Base-by-base conservation (phyloP, 2,888 invertebrate genomes). In the Watsonalla cultraria region DNA sequence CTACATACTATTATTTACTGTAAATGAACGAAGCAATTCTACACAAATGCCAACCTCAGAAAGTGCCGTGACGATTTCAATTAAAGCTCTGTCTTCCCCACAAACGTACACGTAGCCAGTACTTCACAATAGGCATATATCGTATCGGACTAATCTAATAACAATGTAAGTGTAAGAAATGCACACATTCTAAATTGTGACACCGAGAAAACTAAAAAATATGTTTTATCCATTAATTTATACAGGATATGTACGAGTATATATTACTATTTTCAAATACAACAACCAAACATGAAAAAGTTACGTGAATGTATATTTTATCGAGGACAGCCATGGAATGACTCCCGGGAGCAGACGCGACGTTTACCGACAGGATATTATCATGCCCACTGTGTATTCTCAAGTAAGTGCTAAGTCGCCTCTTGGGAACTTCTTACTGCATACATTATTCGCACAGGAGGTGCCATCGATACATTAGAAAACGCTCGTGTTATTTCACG, bases 241-340 rank as follows among this genome's bases (percentile, higher is more conserved):
- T 24, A 24, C 4, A 24, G 24, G 24, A 24, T n/a, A n/a, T n/a
- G n/a, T n/a, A n/a, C n/a, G n/a, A 24, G 4, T 4, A 24, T 24
- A 4, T 24, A 24, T 2, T 24, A 24, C 24, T 24, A 24, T 24
- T 24, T 24, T 24, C 24, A 24, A 24, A 24, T 24, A 24, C 24
- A 24, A 2, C 24, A 24, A 24, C 24, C 24, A 4, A 24, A 24
- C 24, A 24, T 24, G 24, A 24, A 24, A 24, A 24, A 24, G 24
- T 24, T 24, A 24, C 24, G 24, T 24, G 8, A 51, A 35, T 49
- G 54, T 66, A 52, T 55, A 65, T 68, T 62, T 60, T 65, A 67
- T 59, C 58, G 52, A 54, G 55, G 60, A 59, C 58, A 58, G 56
- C 47, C 53, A 55, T 54, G 46, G 45, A 42, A 46, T 57, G 39